Evolutionary conservation across 1,140 invertebrate species (phyloP).

Genomic region (Papilio polytes): DNA sequence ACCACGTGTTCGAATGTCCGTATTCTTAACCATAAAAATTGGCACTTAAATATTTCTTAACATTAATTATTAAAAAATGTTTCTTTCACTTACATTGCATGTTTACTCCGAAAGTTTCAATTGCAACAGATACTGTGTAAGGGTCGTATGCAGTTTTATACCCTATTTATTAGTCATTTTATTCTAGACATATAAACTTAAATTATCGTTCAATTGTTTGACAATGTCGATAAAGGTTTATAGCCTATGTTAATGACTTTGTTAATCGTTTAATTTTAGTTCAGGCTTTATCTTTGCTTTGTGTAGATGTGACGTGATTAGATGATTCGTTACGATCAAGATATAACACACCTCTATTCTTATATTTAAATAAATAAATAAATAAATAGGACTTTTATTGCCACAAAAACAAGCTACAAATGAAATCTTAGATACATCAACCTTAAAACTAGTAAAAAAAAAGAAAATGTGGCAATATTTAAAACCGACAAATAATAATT

Average conservation of each 20-base stretch:
- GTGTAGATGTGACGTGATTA: neutral
- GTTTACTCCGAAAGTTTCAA: constrained; percentile 9
- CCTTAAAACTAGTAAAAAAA: no score
- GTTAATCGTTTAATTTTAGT: constrained; percentile 2
- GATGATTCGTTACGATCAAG: neutral
- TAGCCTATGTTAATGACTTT: constrained; percentile 14
- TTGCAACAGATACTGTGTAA: constrained; percentile 5
- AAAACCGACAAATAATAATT: neutral
- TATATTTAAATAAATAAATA: no score
- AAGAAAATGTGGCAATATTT: no score
- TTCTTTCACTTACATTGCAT: constrained; percentile 17
- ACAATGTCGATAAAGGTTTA: neutral
- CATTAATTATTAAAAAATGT: neutral
- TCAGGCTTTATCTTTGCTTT: neutral
- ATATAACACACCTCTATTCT: neutral
- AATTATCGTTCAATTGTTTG: constrained; percentile 9
- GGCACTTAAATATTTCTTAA: no score
- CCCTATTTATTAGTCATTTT: constrained; percentile 1
- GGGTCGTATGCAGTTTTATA: constrained; percentile 29
- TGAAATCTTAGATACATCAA: no score
- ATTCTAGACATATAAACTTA: neutral
- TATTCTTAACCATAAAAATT: no score
- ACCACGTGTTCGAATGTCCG: no score
- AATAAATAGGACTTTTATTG: no score
- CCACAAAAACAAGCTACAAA: no score